phyloP scores from a whole-genome alignment of 2,113 vertebrate species.

The Echinops telfairi region DNA sequence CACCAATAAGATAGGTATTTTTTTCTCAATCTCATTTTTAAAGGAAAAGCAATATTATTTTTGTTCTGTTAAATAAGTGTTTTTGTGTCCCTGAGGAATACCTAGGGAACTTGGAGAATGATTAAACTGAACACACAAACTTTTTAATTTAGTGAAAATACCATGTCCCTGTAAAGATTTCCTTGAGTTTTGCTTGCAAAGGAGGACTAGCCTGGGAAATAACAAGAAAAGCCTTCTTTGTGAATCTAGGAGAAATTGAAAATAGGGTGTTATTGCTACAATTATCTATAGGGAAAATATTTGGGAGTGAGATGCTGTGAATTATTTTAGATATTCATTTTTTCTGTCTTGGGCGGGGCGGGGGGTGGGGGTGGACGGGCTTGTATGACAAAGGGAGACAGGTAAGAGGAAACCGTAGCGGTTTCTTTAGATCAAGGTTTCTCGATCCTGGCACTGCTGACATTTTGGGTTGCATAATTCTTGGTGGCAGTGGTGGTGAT shows the following conservation, averaged over 20 bases:
- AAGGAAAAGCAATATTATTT: slow-evolving; percentile 55
- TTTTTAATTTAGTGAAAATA: slow-evolving; percentile 69
- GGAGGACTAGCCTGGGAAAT: slow-evolving; percentile 68
- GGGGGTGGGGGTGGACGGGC: not conserved
- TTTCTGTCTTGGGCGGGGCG: not conserved
- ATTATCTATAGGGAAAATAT: slow-evolving; percentile 62
- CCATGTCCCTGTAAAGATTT: slow-evolving; percentile 63
- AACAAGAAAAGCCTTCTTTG: slow-evolving; percentile 63
- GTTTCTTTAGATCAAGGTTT: not conserved
- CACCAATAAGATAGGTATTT: slow-evolving; percentile 43
- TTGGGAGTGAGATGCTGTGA: slow-evolving; percentile 16
- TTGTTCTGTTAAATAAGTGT: slow-evolving; percentile 65
- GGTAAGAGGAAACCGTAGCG: not conserved
- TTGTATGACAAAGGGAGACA: not conserved
- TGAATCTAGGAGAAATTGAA: slow-evolving; percentile 63
- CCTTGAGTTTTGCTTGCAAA: slow-evolving; percentile 74
- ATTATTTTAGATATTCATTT: slow-evolving; percentile 56
- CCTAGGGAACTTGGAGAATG: slow-evolving; percentile 54
- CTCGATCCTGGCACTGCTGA: not conserved
- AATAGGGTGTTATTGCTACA: slow-evolving; percentile 65
- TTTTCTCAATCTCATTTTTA: slow-evolving; percentile 55
- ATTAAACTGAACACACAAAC: slow-evolving; percentile 65
- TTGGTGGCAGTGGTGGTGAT: not conserved
- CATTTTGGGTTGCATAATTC: not conserved
- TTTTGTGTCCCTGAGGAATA: slow-evolving; percentile 54